Conservation (phyloP, 2,888 invertebrate genomes). For the Rotaria magnacalcarata region DNA sequence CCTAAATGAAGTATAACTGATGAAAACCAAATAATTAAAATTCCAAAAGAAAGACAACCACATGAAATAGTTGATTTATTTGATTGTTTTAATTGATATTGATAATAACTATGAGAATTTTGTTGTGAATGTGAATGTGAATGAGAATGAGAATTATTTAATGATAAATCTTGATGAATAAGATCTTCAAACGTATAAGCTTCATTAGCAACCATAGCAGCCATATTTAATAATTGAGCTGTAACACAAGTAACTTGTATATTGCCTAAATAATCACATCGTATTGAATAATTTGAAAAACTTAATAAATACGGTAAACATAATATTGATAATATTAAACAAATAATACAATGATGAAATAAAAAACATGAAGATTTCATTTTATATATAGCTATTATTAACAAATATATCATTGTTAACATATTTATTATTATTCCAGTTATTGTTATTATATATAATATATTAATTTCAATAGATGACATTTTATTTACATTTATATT, state of each 20-base stretch:
- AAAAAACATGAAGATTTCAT: conserved; percentile 25
- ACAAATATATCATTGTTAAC: neutral
- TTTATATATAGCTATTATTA: neutral
- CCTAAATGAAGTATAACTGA: conserved; percentile 26
- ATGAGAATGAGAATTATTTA: neutral
- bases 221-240: conserved; percentile 34
- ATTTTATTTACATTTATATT: neutral
- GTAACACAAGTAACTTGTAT: conserved; percentile 12
- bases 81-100: neutral
- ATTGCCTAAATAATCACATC: conserved; percentile 9
- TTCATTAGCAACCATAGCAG: conserved; percentile 18
- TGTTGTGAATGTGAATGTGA: neutral
- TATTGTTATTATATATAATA: neutral
- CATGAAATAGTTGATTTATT: conserved; percentile 15
- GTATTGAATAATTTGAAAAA: neutral
- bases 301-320: neutral
- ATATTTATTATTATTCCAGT: neutral
- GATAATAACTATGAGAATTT: neutral
- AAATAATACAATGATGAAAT: conserved; percentile 30
- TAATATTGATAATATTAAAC: neutral
- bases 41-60: conserved; percentile 24
- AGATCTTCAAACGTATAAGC: conserved; percentile 30
- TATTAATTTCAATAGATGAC: neutral
- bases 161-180: neutral
- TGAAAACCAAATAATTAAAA: conserved; percentile 13